A percentile compares a stretch with the other conserved stretches of the same genome.
phyloP scores from a whole-genome alignment of 2,113 vertebrate genomes.

The Nycticorax nycticorax region DNA sequence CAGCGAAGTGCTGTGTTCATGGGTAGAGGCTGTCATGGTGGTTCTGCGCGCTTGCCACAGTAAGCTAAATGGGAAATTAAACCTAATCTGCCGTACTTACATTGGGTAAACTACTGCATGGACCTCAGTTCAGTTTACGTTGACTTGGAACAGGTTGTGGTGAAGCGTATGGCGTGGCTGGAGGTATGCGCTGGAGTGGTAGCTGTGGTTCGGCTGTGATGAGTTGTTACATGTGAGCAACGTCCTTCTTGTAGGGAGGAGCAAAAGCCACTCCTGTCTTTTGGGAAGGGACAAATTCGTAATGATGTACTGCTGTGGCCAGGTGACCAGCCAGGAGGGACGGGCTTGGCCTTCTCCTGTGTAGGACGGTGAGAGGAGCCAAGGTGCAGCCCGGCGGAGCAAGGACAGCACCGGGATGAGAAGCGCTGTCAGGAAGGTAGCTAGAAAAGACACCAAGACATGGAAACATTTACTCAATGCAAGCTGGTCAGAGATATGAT shows the following conservation, averaged over 20 bases:
- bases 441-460: background rate
- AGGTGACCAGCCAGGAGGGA: background rate
- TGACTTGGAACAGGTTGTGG: background rate
- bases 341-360: background rate
- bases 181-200: rapidly evolving
- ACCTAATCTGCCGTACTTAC: background rate
- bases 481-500: background rate
- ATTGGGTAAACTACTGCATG: background rate
- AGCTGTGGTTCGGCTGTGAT: background rate
- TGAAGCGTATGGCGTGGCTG: rapidly evolving
- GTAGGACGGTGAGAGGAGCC: background rate
- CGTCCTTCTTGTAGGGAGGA: background rate
- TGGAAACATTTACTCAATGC: background rate
- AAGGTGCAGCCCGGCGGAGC: background rate
- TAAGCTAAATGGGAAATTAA: background rate
- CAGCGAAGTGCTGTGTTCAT: rapidly evolving
- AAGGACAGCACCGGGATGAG: background rate
- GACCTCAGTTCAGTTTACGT: background rate
- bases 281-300: background rate
- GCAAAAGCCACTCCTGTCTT: background rate
- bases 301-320: background rate
- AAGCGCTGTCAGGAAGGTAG: background rate
- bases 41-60: rapidly evolving
- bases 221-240: background rate
- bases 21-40: background rate